Evolutionary conservation across 2,888 invertebrate genomes (phyloP), one percentile per base, ranked within the genome.

Genomic region (Macrostomum cliftonense): DNA sequence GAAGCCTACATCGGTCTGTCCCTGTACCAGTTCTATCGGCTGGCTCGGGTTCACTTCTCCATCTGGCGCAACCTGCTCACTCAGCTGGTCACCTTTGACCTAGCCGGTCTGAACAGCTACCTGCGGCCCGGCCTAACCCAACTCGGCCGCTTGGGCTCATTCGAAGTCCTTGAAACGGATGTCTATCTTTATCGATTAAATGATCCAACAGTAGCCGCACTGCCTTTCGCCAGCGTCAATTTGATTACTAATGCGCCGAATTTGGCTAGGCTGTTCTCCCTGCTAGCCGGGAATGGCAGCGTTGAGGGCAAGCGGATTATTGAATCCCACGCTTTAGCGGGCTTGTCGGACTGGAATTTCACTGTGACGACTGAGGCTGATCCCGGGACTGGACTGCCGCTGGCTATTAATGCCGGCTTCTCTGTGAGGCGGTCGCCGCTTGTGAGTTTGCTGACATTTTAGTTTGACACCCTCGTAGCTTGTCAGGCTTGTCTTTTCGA

Each of bases 1-100:
- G 65, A 67, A 49, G 68, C 66, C 54, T 59, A 58, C 50, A 59
- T 67, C 42, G 67, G 67, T n/a, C 56, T 64, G 20, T 58, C 62
- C 14, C 51, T 55, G 2, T 52, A 55, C 11, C 59, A 62, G 47
- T 58, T 61, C 42, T 58, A 63, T 47, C 59, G 61, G 11, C 63
- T 63, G 9, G 60, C 62, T 21, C 53, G 63, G n/a, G 53, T 16
- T 37, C 38, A 19, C 39, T 28, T 39, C 46, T 11, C 38, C 46
- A 14, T 46, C 40, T 20, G 20, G 38, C 5, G 46, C 21, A 38
- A 46, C 38, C 12, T 39, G 40, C 54, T 64, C 7, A 56, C 42
- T 28, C n/a, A 60, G 5, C 55, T 58, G 52, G 58, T 63, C 9
- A 46, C 56, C 0, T 54, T 52, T 13, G 51, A 54, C 13, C 59